phyloP scores from a whole-genome alignment of 2,888 invertebrate genomes.

The Orthonychiurus folsomi region DNA sequence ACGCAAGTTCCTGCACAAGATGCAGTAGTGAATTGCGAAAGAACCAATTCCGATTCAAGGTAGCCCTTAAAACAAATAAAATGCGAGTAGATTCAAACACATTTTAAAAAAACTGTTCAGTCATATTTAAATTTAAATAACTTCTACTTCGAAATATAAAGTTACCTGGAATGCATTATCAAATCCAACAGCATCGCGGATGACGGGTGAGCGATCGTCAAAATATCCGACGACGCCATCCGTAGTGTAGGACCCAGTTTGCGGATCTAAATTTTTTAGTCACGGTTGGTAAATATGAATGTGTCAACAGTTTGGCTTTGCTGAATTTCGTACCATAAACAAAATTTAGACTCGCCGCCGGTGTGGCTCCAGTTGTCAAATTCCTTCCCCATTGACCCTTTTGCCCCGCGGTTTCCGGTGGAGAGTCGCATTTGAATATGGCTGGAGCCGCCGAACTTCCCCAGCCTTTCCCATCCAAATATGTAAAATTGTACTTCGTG shows the following conservation, averaged over 20 bases:
- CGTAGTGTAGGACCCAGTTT: constrained; percentile 18
- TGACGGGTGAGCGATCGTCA: constrained; percentile 11
- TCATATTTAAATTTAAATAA: too few species aligned
- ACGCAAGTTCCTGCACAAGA: constrained; percentile 16
- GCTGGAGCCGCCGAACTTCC: constrained; percentile 14
- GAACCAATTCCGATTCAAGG: constrained; percentile 17
- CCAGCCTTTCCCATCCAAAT: constrained; percentile 16
- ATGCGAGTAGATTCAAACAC: not conserved
- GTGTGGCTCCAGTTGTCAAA: constrained; percentile 16
- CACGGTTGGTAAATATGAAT: not conserved
- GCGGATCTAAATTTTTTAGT: constrained; percentile 19
- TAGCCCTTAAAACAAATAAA: constrained; percentile 16
- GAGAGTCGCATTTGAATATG: constrained; percentile 20
- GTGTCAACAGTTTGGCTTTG: not conserved
- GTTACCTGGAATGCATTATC: constrained; percentile 17
- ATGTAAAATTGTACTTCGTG: constrained; percentile 16
- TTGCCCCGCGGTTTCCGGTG: constrained; percentile 11
- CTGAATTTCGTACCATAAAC: constrained; percentile 10
- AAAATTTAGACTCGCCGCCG: constrained; percentile 11
- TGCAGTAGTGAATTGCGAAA: constrained; percentile 6
- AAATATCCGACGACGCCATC: constrained; percentile 18
- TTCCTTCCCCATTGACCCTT: constrained; percentile 19
- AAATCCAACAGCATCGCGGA: constrained; percentile 12
- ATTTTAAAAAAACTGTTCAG: not conserved
- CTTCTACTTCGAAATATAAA: too few species aligned